A percentile compares a stretch with the other conserved stretches of the same genome.
Evolutionary conservation across 2,888 invertebrate species (phyloP).

Genomic region (Odontomyia ornata): DNA sequence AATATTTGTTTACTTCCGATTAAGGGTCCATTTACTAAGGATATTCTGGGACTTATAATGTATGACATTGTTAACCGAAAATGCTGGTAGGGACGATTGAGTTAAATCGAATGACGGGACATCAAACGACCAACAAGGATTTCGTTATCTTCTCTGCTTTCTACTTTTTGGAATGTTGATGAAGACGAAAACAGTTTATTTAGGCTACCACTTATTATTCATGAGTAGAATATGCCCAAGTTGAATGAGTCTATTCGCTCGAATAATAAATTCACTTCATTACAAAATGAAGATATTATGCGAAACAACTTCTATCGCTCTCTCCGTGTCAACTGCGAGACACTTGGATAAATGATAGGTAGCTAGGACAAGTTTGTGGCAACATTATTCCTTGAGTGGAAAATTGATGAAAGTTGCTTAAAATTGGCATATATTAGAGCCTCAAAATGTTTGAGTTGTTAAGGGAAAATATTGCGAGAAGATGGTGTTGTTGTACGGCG

Average conservation of each 20-base stretch:
- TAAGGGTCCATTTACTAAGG: background rate
- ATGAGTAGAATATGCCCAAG: slow-evolving; percentile 30
- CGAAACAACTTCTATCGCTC: background rate
- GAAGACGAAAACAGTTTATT: slow-evolving; percentile 21
- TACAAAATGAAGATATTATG: slow-evolving; percentile 34
- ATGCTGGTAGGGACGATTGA: slow-evolving; percentile 6
- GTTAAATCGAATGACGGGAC: slow-evolving; percentile 25
- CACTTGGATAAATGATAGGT: background rate
- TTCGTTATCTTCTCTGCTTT: slow-evolving; percentile 6
- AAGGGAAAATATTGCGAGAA: too few relatives aligned
- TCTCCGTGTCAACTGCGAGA: background rate
- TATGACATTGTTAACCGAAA: slow-evolving; percentile 22
- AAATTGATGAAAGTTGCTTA: slow-evolving; percentile 27
- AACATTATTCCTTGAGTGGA: background rate
- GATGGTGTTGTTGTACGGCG: too few relatives aligned
- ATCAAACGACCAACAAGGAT: slow-evolving; percentile 6
- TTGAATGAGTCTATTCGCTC: slow-evolving; percentile 18
- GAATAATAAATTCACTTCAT: slow-evolving; percentile 34
- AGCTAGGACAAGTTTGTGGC: background rate
- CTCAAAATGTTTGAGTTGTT: too few relatives aligned
- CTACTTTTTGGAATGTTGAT: background rate
- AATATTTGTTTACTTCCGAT: slow-evolving; percentile 1
- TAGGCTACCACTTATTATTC: slow-evolving; percentile 35
- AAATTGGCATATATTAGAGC: too few relatives aligned
- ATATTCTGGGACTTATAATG: background rate